Base-by-base conservation (phyloP, 2,888 invertebrate species). In the Harpalus rufipes region DNA sequence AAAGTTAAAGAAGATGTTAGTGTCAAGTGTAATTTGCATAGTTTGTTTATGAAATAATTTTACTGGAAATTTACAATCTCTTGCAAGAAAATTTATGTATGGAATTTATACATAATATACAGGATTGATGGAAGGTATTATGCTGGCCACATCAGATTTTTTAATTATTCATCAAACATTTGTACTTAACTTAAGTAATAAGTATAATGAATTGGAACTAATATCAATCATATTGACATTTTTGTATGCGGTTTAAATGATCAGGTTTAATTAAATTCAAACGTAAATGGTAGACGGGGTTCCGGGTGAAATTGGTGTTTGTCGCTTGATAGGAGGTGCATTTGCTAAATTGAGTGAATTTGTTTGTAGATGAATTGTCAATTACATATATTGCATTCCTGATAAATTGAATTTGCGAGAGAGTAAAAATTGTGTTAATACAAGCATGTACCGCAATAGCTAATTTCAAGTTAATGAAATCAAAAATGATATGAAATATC, bases 321-420 rank as follows among this genome's bases (percentile, higher is more conserved):
- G 12, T 63, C 63, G 63, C 10, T 21, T 63, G 63, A 63, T 21
- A 12, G 12, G 18, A 63, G 1, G 63, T 18, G 12, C 25, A 12
- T 63, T 25, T 63, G 63, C 18, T 63, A 63, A 25, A 63, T 21
- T 63, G 25, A 21, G 25, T 21, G 25, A 21, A 25, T 63, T 63
- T 63, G 18, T 63, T 63, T 63, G 8, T 21, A 18, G 25, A 25
- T 59, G 7, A 63, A 21, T 63, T 63, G 12, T 21, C 63, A 63
- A 63, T 63, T 63, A 63, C 25, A 63, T 21, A 63, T 18, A 63
- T 63, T 63, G 63, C 21, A 63, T 63, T 63, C 63, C 21, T 16
- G 59, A 16, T 61, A 61, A 61, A 61, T 61, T 16, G 59, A 18
- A 61, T 61, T 59, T 56, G n/a, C 16, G 3, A 10, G 59, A 7